These are phyloP conservation scores for Theocolax elegans DNA, from an alignment of 1,140 invertebrate genomes.

Conservation along the genomic window DNA sequence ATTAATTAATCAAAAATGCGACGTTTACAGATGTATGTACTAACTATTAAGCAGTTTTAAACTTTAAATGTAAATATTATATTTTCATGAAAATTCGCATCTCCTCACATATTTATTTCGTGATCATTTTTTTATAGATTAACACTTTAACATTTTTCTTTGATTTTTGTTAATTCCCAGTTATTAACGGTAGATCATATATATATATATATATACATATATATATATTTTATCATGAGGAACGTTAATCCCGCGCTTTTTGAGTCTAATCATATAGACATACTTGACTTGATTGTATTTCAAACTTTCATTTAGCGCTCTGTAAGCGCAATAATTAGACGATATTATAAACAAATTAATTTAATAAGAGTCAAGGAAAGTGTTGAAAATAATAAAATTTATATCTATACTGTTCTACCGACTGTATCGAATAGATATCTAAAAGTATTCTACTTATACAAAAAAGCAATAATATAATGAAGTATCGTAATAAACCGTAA, in stretches of 20 bases:
- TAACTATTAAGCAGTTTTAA: slow-evolving; percentile 6
- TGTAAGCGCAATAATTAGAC: no score
- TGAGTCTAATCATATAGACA: slow-evolving; percentile 14
- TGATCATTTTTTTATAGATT: background rate
- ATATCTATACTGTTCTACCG: no score
- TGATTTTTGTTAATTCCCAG: no score
- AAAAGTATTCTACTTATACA: no score
- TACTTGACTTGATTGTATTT: slow-evolving; percentile 33
- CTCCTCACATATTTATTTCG: slow-evolving; percentile 8
- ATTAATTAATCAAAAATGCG: slow-evolving; percentile 5
- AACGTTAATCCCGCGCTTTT: slow-evolving; percentile 41
- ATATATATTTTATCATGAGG: slow-evolving; percentile 42
- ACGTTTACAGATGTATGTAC: no score
- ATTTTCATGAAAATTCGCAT: background rate
- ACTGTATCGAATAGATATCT: no score
- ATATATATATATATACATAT: no score
- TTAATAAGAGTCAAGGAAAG: no score
- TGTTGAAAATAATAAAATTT: no score
- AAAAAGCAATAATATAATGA: no score
- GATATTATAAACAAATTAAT: no score
- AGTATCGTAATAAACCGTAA: no score
- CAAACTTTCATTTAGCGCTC: slow-evolving; percentile 1
- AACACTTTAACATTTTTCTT: background rate
- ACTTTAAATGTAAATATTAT: background rate
- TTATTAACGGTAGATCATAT: slow-evolving; percentile 16